Conservation (phyloP, 1,140 invertebrate genomes). For the Lepeophtheirus salmonis region DNA sequence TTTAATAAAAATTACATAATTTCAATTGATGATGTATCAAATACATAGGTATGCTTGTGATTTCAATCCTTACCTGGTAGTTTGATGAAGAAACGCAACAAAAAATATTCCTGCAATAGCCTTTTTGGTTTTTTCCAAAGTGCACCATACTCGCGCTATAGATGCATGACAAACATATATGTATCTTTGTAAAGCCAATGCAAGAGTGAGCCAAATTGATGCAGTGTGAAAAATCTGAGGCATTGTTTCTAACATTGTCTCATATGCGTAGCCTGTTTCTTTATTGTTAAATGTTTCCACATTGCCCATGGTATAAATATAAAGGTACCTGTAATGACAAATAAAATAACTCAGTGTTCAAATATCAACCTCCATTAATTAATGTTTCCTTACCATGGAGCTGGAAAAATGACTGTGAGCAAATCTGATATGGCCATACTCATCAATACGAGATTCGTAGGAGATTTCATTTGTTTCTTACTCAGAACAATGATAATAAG, state of each 20-base stretch:
- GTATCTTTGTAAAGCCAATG: slow-evolving; percentile 66
- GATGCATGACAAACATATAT: slow-evolving; percentile 79
- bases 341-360: background rate
- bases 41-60: no score
- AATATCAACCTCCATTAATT: slow-evolving; percentile 24
- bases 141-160: slow-evolving; percentile 62
- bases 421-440: slow-evolving; percentile 82
- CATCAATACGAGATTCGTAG: slow-evolving; percentile 45
- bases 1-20: no score
- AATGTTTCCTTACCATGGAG: slow-evolving; percentile 42
- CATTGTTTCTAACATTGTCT: slow-evolving; percentile 50
- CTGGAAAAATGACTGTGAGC: slow-evolving; percentile 68
- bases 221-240: slow-evolving; percentile 77
- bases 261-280: slow-evolving; percentile 53
- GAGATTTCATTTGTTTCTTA: slow-evolving; percentile 41
- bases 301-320: slow-evolving; percentile 74
- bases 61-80: slow-evolving; percentile 31
- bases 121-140: slow-evolving; percentile 54
- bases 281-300: slow-evolving; percentile 51
- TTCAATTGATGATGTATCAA: no score
- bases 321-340: slow-evolving; percentile 38
- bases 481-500: slow-evolving; percentile 53
- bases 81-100: slow-evolving; percentile 53
- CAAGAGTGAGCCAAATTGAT: slow-evolving; percentile 71
- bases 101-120: slow-evolving; percentile 52